Evolutionary conservation across 2,797 vertebrate genomes (phyloP).

Genomic region (Tachyglossus aculeatus): DNA sequence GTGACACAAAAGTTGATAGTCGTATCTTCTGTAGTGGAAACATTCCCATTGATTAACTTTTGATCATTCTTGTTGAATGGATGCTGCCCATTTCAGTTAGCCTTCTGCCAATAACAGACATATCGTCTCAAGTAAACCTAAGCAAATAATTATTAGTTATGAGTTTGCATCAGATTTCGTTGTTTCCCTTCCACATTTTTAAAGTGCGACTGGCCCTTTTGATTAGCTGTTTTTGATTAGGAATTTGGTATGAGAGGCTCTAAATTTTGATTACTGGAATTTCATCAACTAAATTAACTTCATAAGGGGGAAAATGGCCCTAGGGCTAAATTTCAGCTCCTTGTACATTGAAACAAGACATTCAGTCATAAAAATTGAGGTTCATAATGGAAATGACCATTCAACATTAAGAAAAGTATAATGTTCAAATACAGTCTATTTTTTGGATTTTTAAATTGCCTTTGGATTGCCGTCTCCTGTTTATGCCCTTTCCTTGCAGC

Average conservation of each 20-base stretch:
- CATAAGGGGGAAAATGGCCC: neutral
- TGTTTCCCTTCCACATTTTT: too few species aligned
- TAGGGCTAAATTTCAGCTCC: neutral
- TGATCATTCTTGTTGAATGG: neutral
- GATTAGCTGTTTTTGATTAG: constrained; percentile 1
- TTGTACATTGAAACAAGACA: neutral
- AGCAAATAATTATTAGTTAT: neutral
- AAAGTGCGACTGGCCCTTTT: too few species aligned
- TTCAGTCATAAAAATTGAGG: neutral
- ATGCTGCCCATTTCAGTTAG: neutral
- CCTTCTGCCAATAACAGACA: neutral
- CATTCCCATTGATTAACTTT: neutral
- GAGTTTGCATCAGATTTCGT: constrained; percentile 5
- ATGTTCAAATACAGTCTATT: neutral
- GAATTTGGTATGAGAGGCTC: constrained; percentile 15
- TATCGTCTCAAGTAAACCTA: constrained; percentile 13
- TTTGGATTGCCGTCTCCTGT: too few species aligned
- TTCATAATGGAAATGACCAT: neutral
- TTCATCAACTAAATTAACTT: constrained; percentile 8
- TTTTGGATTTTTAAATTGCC: neutral
- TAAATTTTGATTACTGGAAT: constrained; percentile 6
- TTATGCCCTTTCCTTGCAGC: neutral
- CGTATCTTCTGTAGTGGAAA: neutral
- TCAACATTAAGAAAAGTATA: neutral
- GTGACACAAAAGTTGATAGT: too few species aligned